Percentiles rank a stretch among this genome's conserved stretches.
phyloP scores from a whole-genome alignment of 1,140 invertebrate species.

The Drosophila sechellia region DNA sequence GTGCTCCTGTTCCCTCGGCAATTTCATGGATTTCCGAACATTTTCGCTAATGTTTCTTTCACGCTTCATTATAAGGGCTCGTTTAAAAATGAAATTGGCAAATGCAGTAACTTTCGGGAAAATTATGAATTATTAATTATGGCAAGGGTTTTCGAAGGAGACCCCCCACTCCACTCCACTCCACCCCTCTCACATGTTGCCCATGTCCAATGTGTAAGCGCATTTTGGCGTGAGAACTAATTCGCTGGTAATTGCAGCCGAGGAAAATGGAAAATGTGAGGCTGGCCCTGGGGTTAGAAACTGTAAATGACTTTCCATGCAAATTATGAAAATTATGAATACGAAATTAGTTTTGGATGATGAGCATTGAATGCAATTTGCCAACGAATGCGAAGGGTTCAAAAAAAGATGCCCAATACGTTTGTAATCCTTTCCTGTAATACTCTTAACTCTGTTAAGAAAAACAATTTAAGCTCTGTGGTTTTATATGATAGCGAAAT shows the following conservation, averaged over 20 bases:
- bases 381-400: slow-evolving; percentile 2
- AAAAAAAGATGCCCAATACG: slow-evolving; percentile 2
- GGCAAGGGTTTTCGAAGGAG: slow-evolving; percentile 28
- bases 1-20: slow-evolving; percentile 35
- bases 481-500: not conserved
- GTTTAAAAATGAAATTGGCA: slow-evolving; percentile 49
- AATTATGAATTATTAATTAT: slow-evolving; percentile 79
- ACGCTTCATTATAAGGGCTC: slow-evolving; percentile 59
- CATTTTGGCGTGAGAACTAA: slow-evolving; percentile 76
- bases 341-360: slow-evolving; percentile 55
- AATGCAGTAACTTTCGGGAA: slow-evolving; percentile 35
- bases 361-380: slow-evolving; percentile 39
- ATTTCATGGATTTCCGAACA: slow-evolving; percentile 67
- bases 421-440: slow-evolving; percentile 18
- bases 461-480: not conserved
- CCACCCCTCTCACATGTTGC: slow-evolving; percentile 8
- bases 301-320: slow-evolving; percentile 53
- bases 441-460: not conserved
- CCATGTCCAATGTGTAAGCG: slow-evolving; percentile 49
- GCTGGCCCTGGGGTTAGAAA: slow-evolving; percentile 23
- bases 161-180: not conserved
- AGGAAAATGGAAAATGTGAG: slow-evolving; percentile 32
- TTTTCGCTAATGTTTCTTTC: slow-evolving; percentile 64
- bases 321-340: slow-evolving; percentile 72
- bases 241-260: slow-evolving; percentile 63